Evolutionary conservation across 2,113 vertebrate species (phyloP), one percentile per base, ranked within the genome.

Genomic region (Myotis yumanensis): DNA sequence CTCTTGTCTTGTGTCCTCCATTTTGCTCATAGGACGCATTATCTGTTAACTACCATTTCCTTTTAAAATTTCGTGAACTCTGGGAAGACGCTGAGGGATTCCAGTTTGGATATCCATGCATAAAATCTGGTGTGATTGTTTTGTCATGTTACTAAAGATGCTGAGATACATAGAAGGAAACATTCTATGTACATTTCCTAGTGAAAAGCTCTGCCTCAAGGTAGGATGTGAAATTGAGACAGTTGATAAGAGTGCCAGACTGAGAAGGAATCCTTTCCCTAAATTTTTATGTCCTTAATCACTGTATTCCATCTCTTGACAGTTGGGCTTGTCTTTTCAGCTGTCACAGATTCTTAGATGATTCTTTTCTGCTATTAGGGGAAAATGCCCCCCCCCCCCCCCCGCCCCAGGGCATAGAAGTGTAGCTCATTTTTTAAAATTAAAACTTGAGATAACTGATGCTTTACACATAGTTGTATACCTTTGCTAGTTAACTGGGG

Each of bases 271-370:
- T 81, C 82, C 79, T 96, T 68, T 51, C 91, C 92, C 79, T 57
- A 94, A 83, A 96, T 84, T 90, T 93, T 37, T 51, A 76, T 95
- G 88, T 77, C 69, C 84, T 66, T 86, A 96, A 77, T 97, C 89
- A 90, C 88, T 52, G 93, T 89, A 69, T 95, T 94, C 94, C 90
- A 83, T 96, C 69, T 80, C 52, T 51, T 97, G 96, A 96, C 72
- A 90, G 79, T 94, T 96, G 83, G 73, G 62, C 75, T 97, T 62
- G 25, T 17, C 40, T 37, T 87, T 69, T 46, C 15, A 30, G 2
- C n/a, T 32, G 2, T 48, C 76, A 30, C 0, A 22, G 66, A 32
- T 32, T 87, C 37, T 46, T 77, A 30, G 11, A 37, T 68, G 16
- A 82, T 52, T 59, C 7, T 51, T 73, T 5, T 35, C 28, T 73